Base-by-base conservation (phyloP, 2,797 vertebrate species). In the Darevskia mixta region DNA sequence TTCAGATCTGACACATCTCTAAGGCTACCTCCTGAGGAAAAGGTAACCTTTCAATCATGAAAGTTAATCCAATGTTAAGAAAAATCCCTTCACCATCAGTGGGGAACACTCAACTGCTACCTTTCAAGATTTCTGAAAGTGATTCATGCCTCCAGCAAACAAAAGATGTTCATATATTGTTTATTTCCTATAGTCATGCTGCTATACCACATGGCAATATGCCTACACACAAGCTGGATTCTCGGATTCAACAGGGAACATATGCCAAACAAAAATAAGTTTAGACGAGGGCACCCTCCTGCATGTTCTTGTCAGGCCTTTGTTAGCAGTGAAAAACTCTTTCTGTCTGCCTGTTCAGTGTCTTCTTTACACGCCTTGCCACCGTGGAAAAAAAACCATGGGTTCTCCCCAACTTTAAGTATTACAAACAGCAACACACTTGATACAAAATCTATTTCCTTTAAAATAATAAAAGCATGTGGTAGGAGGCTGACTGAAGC, bases 131-230 rank as follows among this genome's bases (percentile, higher is more conserved):
- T 94, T 93, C 92, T 93, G 92, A 94, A 93, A 92, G 92, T 91
- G 88, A 95, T 92, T 92, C 90, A 83, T 73, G 87, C 87, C 90
- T 94, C 82, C 58, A 93, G 90, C 91, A 95, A 95, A 95, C 90
- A 95, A 94, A 94, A 77, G 83, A 94, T 90, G 90, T 93, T 95
- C 94, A 95, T 91, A 94, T 83, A 90, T 86, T 95, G 90, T 91
- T 91, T 83, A 88, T 95, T 92, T 94, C 92, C 94, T 93, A 95
- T 88, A 93, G 93, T 92, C 92, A 93, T 93, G 93, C 91, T 95
- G 91, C 80, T 92, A 71, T 82, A 86, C 82, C 87, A 77, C 80
- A 87, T 86, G 89, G 79, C 91, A 93, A 91, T 90, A 78, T 92
- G 90, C 49, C 58, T 91, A 87, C 87, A 89, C 80, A 91, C 90